Evolutionary conservation across 1,140 invertebrate genomes (phyloP).

Genomic region (Caerostris darwini): DNA sequence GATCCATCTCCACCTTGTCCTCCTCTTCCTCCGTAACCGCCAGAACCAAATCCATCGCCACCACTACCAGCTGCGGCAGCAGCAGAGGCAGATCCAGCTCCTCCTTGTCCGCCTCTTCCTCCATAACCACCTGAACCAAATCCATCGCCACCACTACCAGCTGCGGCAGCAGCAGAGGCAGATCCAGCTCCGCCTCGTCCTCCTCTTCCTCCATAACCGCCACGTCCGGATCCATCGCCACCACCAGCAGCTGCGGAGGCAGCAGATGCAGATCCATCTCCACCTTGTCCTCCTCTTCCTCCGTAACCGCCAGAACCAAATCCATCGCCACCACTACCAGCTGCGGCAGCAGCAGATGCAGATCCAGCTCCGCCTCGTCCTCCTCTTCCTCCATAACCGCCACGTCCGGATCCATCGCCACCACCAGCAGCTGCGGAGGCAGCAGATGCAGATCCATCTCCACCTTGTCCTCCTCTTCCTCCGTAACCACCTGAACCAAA

Average conservation of each 20-base stretch:
- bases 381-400: no score
- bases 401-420: no score
- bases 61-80: not conserved
- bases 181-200: not conserved
- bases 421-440: no score
- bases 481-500: no score
- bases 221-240: not conserved
- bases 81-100: not conserved
- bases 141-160: not conserved
- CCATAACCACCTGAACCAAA: slow-evolving; percentile 42
- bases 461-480: not conserved
- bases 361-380: no score
- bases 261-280: not conserved
- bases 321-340: no score
- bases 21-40: no score
- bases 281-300: no score
- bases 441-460: no score
- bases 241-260: not conserved
- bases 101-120: not conserved
- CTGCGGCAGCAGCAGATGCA: no score
- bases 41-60: not conserved
- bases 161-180: not conserved
- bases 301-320: no score
- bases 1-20: no score
- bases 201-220: not conserved